Evolutionary conservation across 2,113 vertebrate genomes (phyloP), one percentile per base, ranked within the genome.

Genomic region (Psephotus haematonotus): DNA sequence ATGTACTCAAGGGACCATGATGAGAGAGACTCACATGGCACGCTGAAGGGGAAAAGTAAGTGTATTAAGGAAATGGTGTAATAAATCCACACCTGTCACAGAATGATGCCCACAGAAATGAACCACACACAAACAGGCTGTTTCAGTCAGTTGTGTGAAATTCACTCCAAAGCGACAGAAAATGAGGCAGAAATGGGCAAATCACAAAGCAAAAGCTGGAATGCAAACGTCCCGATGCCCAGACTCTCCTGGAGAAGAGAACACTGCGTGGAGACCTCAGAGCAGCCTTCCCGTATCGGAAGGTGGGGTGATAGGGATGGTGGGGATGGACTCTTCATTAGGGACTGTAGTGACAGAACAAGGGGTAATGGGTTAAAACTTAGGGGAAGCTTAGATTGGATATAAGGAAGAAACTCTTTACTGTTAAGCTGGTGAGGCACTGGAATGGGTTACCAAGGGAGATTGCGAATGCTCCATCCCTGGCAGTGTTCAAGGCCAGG

Each of bases 1-100:
- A 28, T 0, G 0, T 7, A 17, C 75, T 17, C 79, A 41, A 8
- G 57, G 43, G 52, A 62, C 9, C 47, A 4, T 0, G 52, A 85
- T 92, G 41, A 88, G 37, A 65, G 44, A 71, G 24, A 41, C 25
- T 43, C 2, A 1, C 39, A 2, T 22, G 29, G 60, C 11, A 3
- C 1, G 33, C 93, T 76, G 63, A 22, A 93, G 59, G 80, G 82
- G 57, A n/a, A 20, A 81, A 82, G 20, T 6, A 72, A 94, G 35
- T 52, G 57, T n/a, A 27, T n/a, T 57, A 65, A 52, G 52, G 65
- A 79, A 69, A n/a, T 0, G 0, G 24, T 16, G 75, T 28, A 50
- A 92, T 97, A 93, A 95, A 97, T 90, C 82, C 62, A 67, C 84
- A 76, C 27, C 88, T 76, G 82, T 44, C 93, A 93, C 82, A 59